Evolutionary conservation across 2,888 invertebrate genomes (phyloP).

Genomic region (Agriopis aurantiaria): DNA sequence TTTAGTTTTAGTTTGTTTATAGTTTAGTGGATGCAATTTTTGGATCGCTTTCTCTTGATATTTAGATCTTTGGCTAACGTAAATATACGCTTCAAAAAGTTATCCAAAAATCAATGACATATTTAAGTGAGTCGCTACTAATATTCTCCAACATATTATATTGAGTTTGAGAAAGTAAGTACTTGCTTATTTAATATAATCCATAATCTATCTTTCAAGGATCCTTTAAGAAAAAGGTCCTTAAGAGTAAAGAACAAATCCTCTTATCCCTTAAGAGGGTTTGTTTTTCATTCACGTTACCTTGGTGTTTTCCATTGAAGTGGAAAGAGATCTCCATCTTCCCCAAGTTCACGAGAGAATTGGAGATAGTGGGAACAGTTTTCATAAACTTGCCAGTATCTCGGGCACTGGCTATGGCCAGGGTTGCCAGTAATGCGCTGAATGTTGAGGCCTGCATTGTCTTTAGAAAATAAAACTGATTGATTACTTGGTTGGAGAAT

Average conservation of each 20-base stretch:
- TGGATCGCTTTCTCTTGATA: too few species aligned
- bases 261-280: neutral
- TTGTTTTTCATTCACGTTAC: conserved; percentile 50
- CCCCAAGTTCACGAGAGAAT: conserved; percentile 77
- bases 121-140: too few species aligned
- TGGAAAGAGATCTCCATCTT: conserved; percentile 79
- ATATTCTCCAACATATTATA: too few species aligned
- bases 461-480: conserved; percentile 39
- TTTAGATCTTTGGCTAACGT: too few species aligned
- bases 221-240: neutral
- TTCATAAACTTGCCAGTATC: conserved; percentile 58
- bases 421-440: conserved; percentile 47
- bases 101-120: too few species aligned
- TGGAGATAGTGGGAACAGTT: conserved; percentile 66
- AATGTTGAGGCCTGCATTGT: conserved; percentile 51
- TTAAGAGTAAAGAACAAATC: neutral
- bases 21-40: too few species aligned
- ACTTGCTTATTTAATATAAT: too few species aligned
- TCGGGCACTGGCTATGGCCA: conserved; percentile 51
- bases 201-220: neutral
- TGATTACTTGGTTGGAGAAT: neutral
- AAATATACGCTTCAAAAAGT: too few species aligned
- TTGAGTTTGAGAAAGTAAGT: too few species aligned
- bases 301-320: conserved; percentile 66
- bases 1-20: too few species aligned